Percentiles rank a stretch among this genome's conserved stretches.
Evolutionary conservation across 2,888 invertebrate species (phyloP).

Genomic region (Drosophila cracens): DNA sequence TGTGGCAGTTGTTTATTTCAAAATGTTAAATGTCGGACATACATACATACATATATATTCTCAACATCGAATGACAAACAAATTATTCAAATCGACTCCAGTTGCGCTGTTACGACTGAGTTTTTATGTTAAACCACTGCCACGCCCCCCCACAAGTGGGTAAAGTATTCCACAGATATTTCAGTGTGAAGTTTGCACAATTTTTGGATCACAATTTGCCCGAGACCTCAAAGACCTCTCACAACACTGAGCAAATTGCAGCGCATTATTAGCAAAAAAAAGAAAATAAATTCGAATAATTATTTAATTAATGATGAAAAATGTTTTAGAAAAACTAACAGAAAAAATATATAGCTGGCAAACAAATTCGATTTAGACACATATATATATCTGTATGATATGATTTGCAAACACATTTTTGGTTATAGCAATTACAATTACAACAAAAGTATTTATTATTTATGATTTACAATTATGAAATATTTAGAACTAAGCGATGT

Average conservation of each 20-base stretch:
- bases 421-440: conserved; percentile 45
- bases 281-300: conserved; percentile 23
- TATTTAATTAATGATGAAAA: conserved; percentile 15
- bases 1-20: conserved; percentile 55
- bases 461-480: conserved; percentile 50
- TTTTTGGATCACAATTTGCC: conserved; percentile 54
- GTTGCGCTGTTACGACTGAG: conserved; percentile 33
- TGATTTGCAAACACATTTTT: conserved; percentile 52
- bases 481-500: conserved; percentile 59
- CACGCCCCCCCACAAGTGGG: conserved; percentile 49
- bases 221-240: conserved; percentile 37
- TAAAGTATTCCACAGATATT: conserved; percentile 43
- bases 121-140: conserved; percentile 50
- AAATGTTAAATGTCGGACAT: neutral
- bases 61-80: neutral
- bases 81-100: conserved; percentile 21
- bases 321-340: conserved; percentile 52
- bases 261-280: conserved; percentile 38
- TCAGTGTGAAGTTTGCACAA: conserved; percentile 50
- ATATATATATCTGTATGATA: neutral
- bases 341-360: conserved; percentile 35
- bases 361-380: conserved; percentile 42
- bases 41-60: neutral
- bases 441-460: conserved; percentile 33
- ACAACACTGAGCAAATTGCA: conserved; percentile 58